phyloP scores from a whole-genome alignment of 2,797 vertebrate genomes.

The Pseudochaenichthys georgianus region DNA sequence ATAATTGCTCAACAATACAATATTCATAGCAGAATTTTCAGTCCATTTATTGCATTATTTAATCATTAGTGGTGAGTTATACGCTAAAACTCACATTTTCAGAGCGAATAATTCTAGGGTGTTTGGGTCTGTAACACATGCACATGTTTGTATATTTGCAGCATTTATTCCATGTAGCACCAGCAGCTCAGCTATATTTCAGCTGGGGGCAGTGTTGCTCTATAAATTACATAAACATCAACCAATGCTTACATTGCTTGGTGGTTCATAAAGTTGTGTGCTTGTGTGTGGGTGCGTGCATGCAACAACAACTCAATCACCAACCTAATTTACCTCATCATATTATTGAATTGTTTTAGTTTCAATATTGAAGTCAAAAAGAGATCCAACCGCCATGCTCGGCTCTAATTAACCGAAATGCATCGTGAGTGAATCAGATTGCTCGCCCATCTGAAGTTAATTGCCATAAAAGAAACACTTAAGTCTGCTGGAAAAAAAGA shows the following conservation, averaged over 20 bases:
- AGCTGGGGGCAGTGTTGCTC: slow-evolving; percentile 79
- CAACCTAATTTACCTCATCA: slow-evolving; percentile 58
- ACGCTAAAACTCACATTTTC: not conserved
- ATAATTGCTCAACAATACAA: not conserved
- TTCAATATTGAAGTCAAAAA: slow-evolving; percentile 51
- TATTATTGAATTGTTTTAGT: slow-evolving; percentile 56
- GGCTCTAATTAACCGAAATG: slow-evolving; percentile 44
- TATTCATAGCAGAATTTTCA: not conserved
- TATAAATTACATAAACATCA: slow-evolving; percentile 42
- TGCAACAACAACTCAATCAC: slow-evolving; percentile 38
- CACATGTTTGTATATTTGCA: not conserved
- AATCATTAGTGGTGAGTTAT: not conserved
- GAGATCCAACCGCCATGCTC: slow-evolving; percentile 26
- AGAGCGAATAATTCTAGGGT: not conserved
- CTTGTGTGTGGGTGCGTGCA: not conserved
- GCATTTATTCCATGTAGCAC: not conserved
- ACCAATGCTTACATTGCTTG: slow-evolving; percentile 7
- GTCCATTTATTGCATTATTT: not conserved
- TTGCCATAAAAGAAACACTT: slow-evolving; percentile 29
- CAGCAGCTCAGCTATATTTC: slow-evolving; percentile 44
- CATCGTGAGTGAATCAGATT: slow-evolving; percentile 40
- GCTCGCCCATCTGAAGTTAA: slow-evolving; percentile 26
- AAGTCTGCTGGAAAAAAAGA: not conserved
- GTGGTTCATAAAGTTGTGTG: slow-evolving; percentile 29
- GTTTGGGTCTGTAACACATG: not conserved